These are phyloP conservation scores for Loxodonta africana DNA, from an alignment of 2,113 vertebrate genomes.

Conservation along the genomic window DNA sequence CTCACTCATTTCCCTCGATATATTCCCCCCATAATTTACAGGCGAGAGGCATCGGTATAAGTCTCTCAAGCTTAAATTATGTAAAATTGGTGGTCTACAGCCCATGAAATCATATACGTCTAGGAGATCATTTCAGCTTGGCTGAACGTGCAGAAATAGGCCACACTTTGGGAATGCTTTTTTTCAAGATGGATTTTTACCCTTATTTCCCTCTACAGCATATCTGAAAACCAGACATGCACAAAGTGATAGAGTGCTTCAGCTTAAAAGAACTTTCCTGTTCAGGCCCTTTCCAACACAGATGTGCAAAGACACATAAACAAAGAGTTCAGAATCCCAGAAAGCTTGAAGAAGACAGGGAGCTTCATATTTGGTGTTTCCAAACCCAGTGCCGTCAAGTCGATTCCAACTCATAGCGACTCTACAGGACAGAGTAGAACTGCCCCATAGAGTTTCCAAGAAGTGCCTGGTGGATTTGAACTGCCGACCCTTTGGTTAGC, in stretches of 20 bases:
- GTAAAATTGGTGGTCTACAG: constrained; percentile 36
- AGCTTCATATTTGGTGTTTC: constrained; percentile 58
- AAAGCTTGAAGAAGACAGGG: background rate
- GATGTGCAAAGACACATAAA: background rate
- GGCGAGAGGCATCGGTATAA: background rate
- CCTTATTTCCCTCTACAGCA: constrained; percentile 8
- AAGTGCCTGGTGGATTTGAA: too few relatives aligned
- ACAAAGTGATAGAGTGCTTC: background rate
- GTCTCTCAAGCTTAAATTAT: constrained; percentile 51
- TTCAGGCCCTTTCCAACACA: background rate
- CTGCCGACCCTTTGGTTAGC: too few relatives aligned
- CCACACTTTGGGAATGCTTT: background rate
- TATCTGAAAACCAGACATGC: constrained; percentile 42
- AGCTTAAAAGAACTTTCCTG: background rate
- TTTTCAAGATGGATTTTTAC: constrained; percentile 40
- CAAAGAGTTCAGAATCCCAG: background rate
- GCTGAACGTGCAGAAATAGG: constrained; percentile 36
- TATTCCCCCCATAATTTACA: background rate
- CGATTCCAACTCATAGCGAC: too few relatives aligned
- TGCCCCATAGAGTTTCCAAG: too few relatives aligned
- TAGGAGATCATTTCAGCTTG: constrained; percentile 64
- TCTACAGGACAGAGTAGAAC: too few relatives aligned
- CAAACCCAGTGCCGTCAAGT: background rate
- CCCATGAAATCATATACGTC: constrained; percentile 65
- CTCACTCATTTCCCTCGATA: background rate